Percentiles rank a stretch among this genome's conserved stretches.
Conservation (phyloP, 2,797 vertebrate genomes). For the Sebastes elongatus region DNA sequence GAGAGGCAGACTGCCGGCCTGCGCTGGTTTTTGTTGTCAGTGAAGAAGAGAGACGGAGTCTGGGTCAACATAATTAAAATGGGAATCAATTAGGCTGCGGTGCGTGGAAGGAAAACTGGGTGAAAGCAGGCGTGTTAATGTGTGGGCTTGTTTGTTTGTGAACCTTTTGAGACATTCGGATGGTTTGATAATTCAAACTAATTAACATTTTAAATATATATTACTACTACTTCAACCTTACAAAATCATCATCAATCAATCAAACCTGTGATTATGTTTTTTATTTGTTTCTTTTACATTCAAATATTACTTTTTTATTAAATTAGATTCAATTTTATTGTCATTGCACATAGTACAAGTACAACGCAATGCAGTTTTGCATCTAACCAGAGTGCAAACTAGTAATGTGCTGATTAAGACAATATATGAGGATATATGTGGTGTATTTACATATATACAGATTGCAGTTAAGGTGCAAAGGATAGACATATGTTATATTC, state of each 20-base stretch:
- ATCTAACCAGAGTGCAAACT: too few species aligned
- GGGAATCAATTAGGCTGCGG: constrained; percentile 78
- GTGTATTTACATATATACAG: too few species aligned
- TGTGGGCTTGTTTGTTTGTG: constrained; percentile 13
- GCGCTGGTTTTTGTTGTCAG: constrained; percentile 71
- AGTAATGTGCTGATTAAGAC: too few species aligned
- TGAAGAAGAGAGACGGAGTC: constrained; percentile 69
- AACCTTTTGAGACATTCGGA: background rate
- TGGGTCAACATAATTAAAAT: constrained; percentile 77
- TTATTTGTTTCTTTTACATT: background rate
- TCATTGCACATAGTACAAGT: too few species aligned
- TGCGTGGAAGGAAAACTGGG: constrained; percentile 36
- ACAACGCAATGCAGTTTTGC: too few species aligned
- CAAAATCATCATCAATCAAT: background rate
- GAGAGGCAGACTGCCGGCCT: constrained; percentile 73
- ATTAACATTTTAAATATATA: background rate
- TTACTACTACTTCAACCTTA: background rate
- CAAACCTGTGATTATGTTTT: background rate
- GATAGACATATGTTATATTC: too few species aligned
- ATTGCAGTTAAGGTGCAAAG: too few species aligned
- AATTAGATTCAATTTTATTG: too few species aligned
- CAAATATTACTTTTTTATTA: background rate
- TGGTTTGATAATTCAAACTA: background rate
- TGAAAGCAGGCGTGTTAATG: constrained; percentile 12
- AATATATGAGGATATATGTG: too few species aligned